Percentiles rank a stretch among this genome's conserved stretches.
Conservation (phyloP, 2,113 vertebrate species). For the Malurus elegans region DNA sequence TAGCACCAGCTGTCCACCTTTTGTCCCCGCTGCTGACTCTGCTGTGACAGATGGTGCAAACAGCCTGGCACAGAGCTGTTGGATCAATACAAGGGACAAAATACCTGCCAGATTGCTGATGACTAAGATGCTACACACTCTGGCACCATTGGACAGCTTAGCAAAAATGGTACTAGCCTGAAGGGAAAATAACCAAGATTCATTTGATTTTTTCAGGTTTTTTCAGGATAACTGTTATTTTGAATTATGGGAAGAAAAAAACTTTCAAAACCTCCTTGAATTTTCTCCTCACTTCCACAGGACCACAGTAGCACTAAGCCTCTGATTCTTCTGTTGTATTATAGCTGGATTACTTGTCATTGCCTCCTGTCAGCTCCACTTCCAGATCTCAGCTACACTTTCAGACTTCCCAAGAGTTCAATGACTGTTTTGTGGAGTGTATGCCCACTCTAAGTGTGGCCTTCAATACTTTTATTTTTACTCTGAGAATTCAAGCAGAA, state of each 20-base stretch:
- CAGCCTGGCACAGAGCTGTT: slow-evolving; percentile 49
- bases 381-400: background rate
- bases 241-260: background rate
- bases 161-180: background rate
- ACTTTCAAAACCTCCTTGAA: background rate
- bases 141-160: slow-evolving; percentile 16
- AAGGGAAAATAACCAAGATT: slow-evolving; percentile 15
- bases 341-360: background rate
- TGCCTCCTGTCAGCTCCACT: background rate
- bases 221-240: background rate
- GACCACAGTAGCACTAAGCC: background rate
- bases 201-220: background rate
- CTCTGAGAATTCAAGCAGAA: background rate
- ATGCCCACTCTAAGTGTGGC: background rate
- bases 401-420: background rate
- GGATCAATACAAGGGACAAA: slow-evolving; percentile 55
- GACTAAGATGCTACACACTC: slow-evolving; percentile 43
- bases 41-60: slow-evolving; percentile 65
- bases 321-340: background rate
- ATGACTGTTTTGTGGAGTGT: background rate
- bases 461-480: background rate
- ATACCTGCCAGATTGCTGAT: slow-evolving; percentile 66
- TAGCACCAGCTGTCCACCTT: slow-evolving; percentile 67
- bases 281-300: background rate
- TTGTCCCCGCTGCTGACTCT: slow-evolving; percentile 32